A percentile compares a stretch with the other conserved stretches of the same genome.
phyloP scores from a whole-genome alignment of 1,140 invertebrate species.

The Lasaia peninsularis region DNA sequence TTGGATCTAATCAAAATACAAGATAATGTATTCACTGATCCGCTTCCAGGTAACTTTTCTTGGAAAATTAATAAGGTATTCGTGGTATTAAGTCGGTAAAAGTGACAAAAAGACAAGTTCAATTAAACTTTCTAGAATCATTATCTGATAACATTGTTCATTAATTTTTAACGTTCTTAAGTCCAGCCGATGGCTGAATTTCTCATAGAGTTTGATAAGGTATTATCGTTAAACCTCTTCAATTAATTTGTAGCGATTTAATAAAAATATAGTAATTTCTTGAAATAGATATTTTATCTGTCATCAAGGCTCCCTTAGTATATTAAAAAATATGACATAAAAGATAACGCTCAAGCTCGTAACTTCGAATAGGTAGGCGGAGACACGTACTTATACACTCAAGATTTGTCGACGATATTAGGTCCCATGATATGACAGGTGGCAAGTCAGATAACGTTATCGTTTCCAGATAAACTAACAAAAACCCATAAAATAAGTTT shows the following conservation, averaged over 20 bases:
- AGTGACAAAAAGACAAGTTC: constrained; percentile 66
- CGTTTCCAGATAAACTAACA: too few relatives aligned
- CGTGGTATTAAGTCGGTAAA: constrained; percentile 54
- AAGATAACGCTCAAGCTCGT: too few relatives aligned
- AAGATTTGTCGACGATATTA: too few relatives aligned
- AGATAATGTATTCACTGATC: constrained; percentile 46
- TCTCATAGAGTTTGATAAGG: constrained; percentile 39
- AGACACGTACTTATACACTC: too few relatives aligned
- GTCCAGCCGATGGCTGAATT: constrained; percentile 65
- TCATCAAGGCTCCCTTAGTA: not conserved
- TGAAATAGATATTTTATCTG: constrained; percentile 25
- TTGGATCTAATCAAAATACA: constrained; percentile 17
- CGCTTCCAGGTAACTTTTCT: constrained; percentile 43
- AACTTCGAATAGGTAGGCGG: too few relatives aligned
- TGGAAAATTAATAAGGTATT: constrained; percentile 57
- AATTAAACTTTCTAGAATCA: constrained; percentile 72
- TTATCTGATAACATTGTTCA: constrained; percentile 76
- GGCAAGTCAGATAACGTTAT: too few relatives aligned
- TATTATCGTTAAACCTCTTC: constrained; percentile 63
- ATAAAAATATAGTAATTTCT: constrained; percentile 63
- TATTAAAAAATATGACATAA: too few relatives aligned
- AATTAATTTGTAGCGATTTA: constrained; percentile 66
- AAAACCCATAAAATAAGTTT: too few relatives aligned
- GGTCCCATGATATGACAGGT: too few relatives aligned
- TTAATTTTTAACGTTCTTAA: constrained; percentile 71